Conservation (phyloP, 37 sponge, comb jelly and placozoan genomes). For the Haliclona indistincta region DNA sequence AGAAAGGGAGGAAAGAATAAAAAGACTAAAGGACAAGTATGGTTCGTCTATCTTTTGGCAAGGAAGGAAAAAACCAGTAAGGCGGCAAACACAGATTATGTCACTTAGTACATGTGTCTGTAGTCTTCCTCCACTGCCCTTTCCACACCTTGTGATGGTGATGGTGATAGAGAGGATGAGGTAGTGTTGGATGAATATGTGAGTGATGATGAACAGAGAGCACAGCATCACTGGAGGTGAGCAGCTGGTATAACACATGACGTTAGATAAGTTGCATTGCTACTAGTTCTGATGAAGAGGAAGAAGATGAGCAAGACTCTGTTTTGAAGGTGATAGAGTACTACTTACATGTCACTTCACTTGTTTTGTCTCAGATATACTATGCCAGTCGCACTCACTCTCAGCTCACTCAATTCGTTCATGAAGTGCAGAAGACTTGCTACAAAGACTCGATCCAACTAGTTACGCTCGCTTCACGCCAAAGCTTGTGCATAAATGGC, state of each 20-base stretch:
- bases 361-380: constrained; percentile 64
- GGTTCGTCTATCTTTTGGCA: neutral
- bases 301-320: constrained; percentile 59
- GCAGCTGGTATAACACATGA: too few species aligned
- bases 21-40: constrained; percentile 51
- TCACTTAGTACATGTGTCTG: too few species aligned
- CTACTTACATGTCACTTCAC: neutral
- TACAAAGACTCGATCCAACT: constrained; percentile 65
- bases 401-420: constrained; percentile 96
- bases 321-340: constrained; percentile 41
- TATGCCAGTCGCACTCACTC: constrained; percentile 99
- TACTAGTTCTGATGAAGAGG: constrained; percentile 43
- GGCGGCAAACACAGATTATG: too few species aligned
- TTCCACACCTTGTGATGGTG: too few species aligned
- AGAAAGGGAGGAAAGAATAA: constrained; percentile 41
- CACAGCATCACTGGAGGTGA: neutral
- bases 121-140: too few species aligned
- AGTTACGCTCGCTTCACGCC: constrained; percentile 84
- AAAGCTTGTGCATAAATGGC: constrained; percentile 91
- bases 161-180: constrained; percentile 51
- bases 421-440: constrained; percentile 87
- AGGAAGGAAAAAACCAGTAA: neutral
- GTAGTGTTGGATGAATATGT: constrained; percentile 63
- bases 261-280: neutral
- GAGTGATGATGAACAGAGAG: constrained; percentile 67